These are phyloP conservation scores for Netelia inedita DNA, from an alignment of 2,888 invertebrate genomes.

Conservation along the genomic window DNA sequence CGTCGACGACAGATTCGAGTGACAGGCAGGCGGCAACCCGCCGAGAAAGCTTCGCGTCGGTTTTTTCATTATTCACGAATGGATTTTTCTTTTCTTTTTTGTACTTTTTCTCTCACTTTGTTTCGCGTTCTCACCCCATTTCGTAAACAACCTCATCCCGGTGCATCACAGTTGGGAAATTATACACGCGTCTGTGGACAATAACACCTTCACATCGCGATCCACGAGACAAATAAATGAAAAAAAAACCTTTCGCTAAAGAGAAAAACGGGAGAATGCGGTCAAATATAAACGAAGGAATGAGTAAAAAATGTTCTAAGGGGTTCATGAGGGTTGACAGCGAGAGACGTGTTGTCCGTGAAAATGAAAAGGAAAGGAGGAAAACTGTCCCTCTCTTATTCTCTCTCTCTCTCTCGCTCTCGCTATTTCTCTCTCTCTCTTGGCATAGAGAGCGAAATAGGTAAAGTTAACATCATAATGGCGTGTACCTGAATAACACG, in stretches of 20 bases:
- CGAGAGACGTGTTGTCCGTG: conserved; percentile 1
- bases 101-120: conserved; percentile 16
- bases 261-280: conserved; percentile 39
- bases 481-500: conserved; percentile 11
- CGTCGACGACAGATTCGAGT: conserved; percentile 36
- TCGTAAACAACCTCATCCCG: conserved; percentile 19
- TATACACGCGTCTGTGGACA: conserved; percentile 29
- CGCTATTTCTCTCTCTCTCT: too few relatives aligned
- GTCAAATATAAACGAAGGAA: neutral
- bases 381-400: conserved; percentile 9
- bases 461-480: conserved; percentile 1
- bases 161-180: conserved; percentile 20
- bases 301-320: conserved; percentile 21
- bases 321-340: conserved; percentile 2
- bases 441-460: conserved; percentile 22
- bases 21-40: conserved; percentile 47
- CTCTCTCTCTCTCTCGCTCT: too few relatives aligned
- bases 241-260: conserved; percentile 42
- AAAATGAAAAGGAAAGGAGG: conserved; percentile 15
- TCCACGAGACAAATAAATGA: conserved; percentile 23
- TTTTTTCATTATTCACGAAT: conserved; percentile 67
- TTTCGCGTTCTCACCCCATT: neutral
- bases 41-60: conserved; percentile 27
- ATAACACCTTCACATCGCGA: conserved; percentile 14
- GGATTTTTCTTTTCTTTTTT: conserved; percentile 52